Base-by-base conservation (phyloP, 2,888 invertebrate species). In the Lasioglossum morio region DNA sequence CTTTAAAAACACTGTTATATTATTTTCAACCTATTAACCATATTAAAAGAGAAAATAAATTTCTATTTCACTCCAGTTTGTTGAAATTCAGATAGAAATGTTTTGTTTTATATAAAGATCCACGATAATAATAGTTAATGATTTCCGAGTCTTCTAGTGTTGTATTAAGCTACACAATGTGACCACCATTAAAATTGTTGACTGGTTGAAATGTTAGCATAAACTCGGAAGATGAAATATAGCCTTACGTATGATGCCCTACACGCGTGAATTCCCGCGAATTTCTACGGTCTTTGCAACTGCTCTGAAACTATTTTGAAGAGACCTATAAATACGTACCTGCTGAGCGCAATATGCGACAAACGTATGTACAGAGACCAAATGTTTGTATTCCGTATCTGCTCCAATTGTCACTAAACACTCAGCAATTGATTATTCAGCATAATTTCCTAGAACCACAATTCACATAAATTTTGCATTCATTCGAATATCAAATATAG, bases 301-400 rank as follows among this genome's bases (percentile, higher is more conserved):
- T 77, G 84, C 90, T 82, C 89, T 82, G 83, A 82, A 87, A 87
- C 90, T 90, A 90, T 90, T 90, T 86, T 78, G 80, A 90, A 87
- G 90, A 79, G 74, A 86, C 82, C 90, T 90, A 90, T 90, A 90
- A 90, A 90, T 90, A 90, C 90, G 81, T 84, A 84, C 84, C 85
- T 87, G 75, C 84, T 74, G 66, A 57, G 74, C 74, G 85, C 81
- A 81, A 90, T 88, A 85, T 79, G 85, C 82, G 86, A 81, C 89
- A 90, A 88, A 77, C 84, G 77, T 43, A 43, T 43, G 43, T 87
- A 87, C 84, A 53, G 63, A 79, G 66, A 53, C 79, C 74, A 66
- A 69, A 63, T 70, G 77, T 88, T 84, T 86, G 79, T 84, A 79
- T 82, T 77, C 82, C 77, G 77, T 79, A 72, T 84, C 76, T 75